Evolutionary conservation across 2,888 invertebrate genomes (phyloP).

Genomic region (Hofmannophila pseudospretella): DNA sequence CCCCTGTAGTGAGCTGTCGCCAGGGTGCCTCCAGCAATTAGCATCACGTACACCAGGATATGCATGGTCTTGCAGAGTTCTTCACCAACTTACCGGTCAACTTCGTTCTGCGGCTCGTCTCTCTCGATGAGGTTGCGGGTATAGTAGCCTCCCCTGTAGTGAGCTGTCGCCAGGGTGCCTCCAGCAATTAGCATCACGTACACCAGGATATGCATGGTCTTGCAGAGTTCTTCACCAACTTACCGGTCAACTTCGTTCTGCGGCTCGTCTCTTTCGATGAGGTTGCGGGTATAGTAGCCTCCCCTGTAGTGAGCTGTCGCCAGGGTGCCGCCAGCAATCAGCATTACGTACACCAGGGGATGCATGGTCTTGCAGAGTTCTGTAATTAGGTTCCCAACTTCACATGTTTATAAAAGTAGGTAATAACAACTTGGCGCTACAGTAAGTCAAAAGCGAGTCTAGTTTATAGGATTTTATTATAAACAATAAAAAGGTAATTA

Average conservation of each 20-base stretch:
- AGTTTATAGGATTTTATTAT: too few relatives aligned
- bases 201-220: conserved; percentile 40
- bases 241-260: conserved; percentile 36
- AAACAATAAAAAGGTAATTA: too few relatives aligned
- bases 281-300: conserved; percentile 42
- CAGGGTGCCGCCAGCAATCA: conserved; percentile 33
- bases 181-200: conserved; percentile 35
- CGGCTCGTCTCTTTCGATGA: conserved; percentile 49
- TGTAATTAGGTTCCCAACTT: too few relatives aligned
- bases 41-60: conserved; percentile 32
- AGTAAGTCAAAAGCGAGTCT: too few relatives aligned
- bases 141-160: conserved; percentile 47
- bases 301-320: conserved; percentile 54
- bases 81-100: conserved; percentile 50
- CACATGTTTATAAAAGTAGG: too few relatives aligned
- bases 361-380: conserved; percentile 48
- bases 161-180: conserved; percentile 40
- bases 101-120: conserved; percentile 36
- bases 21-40: conserved; percentile 33
- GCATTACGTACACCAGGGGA: conserved; percentile 32
- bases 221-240: conserved; percentile 48
- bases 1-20: conserved; percentile 54
- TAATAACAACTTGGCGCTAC: background rate
- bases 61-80: conserved; percentile 48
- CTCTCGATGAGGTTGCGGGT: conserved; percentile 45